phyloP scores from a whole-genome alignment of 2,113 vertebrate genomes.

The Gulo gulo region DNA sequence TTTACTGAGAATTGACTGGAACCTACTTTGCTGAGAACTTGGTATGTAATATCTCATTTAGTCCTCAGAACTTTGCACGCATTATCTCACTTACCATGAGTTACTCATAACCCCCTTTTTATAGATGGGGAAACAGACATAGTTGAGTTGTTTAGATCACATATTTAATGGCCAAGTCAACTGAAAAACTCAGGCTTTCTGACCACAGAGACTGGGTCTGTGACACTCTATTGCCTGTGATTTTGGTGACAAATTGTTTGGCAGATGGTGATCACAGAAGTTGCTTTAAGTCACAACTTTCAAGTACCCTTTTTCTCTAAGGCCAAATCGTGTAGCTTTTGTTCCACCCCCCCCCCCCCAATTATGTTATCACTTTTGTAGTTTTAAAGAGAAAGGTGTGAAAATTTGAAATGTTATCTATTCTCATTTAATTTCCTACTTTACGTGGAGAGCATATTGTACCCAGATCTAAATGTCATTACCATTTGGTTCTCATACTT shows the following conservation, averaged over 20 bases:
- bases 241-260: constrained; percentile 67
- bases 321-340: constrained; percentile 64
- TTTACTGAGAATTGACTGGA: background rate
- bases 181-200: background rate
- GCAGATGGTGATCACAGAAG: constrained; percentile 75
- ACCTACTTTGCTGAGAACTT: background rate
- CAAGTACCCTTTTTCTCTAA: constrained; percentile 38
- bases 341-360: constrained; percentile 24
- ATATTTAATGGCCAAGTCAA: background rate
- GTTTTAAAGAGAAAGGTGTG: constrained; percentile 66
- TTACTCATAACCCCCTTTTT: background rate
- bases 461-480: constrained; percentile 55
- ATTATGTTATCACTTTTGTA: constrained; percentile 65
- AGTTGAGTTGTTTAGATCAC: constrained; percentile 4
- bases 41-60: background rate
- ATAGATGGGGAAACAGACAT: background rate
- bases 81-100: background rate
- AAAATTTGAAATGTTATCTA: constrained; percentile 72
- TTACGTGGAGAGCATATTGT: constrained; percentile 6
- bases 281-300: constrained; percentile 75
- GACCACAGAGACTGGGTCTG: background rate
- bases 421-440: constrained; percentile 67
- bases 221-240: background rate
- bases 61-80: background rate
- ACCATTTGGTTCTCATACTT: constrained; percentile 63